A percentile compares a stretch with the other conserved stretches of the same genome.
phyloP scores from a whole-genome alignment of 2,113 vertebrate genomes.

The Xiphophorus maculatus region DNA sequence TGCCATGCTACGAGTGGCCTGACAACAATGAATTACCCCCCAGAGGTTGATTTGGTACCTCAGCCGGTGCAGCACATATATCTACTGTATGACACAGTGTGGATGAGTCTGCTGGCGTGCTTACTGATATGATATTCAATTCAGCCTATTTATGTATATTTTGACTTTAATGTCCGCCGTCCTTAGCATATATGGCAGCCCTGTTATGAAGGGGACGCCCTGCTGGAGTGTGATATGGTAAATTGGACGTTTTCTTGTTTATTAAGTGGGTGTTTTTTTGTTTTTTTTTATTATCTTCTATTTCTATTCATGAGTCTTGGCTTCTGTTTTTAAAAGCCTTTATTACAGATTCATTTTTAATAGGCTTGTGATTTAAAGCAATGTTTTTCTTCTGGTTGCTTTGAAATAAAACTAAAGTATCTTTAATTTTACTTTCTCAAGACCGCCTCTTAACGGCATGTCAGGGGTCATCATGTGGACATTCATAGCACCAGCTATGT shows the following conservation, averaged over 20 bases:
- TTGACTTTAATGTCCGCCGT: conserved; percentile 78
- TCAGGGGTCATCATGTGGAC: conserved; percentile 28
- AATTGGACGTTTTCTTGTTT: conserved; percentile 82
- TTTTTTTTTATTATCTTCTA: conserved; percentile 68
- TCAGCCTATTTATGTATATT: conserved; percentile 66
- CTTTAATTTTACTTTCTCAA: neutral
- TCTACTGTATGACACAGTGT: conserved; percentile 54
- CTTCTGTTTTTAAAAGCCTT: conserved; percentile 61
- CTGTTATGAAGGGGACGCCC: conserved; percentile 69
- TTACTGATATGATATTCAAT: conserved; percentile 72
- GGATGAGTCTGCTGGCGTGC: conserved; percentile 68
- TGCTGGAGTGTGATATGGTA: conserved; percentile 79
- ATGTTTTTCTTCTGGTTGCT: neutral
- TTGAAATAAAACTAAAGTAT: neutral
- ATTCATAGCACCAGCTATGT: neutral
- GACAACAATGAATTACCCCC: conserved; percentile 69
- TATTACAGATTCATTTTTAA: conserved; percentile 73
- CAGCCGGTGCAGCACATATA: conserved; percentile 62
- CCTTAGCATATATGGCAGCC: conserved; percentile 69
- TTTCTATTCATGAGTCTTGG: conserved; percentile 72
- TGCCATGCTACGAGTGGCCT: conserved; percentile 60
- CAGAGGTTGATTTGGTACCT: conserved; percentile 71
- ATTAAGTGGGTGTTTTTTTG: conserved; percentile 63
- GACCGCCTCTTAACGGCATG: conserved; percentile 19
- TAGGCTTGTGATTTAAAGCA: conserved; percentile 67